These are phyloP conservation scores for Sebastolobus alascanus DNA, from an alignment of 2,797 vertebrate genomes.

Conservation along the genomic window DNA sequence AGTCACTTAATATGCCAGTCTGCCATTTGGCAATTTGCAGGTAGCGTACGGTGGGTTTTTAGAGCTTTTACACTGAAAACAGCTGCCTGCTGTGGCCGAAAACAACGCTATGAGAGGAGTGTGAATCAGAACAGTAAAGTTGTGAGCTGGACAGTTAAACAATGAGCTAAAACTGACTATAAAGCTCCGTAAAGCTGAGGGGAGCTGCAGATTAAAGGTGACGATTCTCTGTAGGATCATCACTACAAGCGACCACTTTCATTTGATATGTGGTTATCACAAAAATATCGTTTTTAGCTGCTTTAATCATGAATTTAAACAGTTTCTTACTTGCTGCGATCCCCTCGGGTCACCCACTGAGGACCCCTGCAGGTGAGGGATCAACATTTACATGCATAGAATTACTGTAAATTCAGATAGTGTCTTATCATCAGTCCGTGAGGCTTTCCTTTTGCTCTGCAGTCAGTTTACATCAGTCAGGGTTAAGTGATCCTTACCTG, in stretches of 20 bases:
- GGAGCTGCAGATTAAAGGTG: background rate
- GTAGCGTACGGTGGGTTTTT: too few species aligned
- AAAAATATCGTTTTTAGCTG: background rate
- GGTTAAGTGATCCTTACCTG: slow-evolving; percentile 44
- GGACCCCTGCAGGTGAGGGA: background rate
- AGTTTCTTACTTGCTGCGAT: background rate
- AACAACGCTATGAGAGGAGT: too few species aligned
- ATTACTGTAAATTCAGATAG: background rate
- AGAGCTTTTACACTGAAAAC: accelerated
- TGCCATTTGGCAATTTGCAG: too few species aligned
- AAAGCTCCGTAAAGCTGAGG: background rate
- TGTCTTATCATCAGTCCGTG: slow-evolving; percentile 3
- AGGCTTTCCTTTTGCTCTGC: slow-evolving; percentile 16
- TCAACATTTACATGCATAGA: background rate
- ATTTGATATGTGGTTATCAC: background rate
- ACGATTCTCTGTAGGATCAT: background rate
- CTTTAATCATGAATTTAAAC: background rate
- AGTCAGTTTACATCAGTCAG: slow-evolving; percentile 39
- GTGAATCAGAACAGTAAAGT: too few species aligned
- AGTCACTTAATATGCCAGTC: too few species aligned
- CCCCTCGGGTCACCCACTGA: too few species aligned
- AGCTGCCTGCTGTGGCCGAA: accelerated
- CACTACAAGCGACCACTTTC: background rate
- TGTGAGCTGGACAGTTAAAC: background rate
- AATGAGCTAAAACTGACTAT: background rate